These are phyloP conservation scores for Phoxinus phoxinus DNA, from an alignment of 2,113 vertebrate genomes.

Conservation along the genomic window DNA sequence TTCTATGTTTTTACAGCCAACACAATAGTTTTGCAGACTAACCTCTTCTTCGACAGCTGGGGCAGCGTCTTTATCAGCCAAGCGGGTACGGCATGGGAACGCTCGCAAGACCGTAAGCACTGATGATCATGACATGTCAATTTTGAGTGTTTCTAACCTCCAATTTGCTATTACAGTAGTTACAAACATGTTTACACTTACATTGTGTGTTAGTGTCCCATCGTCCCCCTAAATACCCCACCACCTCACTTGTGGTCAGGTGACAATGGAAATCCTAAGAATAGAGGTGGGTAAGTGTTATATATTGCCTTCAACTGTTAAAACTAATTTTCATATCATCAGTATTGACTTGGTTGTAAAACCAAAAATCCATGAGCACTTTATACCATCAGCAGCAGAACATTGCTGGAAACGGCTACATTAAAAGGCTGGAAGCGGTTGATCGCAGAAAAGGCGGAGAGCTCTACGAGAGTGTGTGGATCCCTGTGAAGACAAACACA, in stretches of 20 bases:
- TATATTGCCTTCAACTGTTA: background rate
- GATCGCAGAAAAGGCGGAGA: slow-evolving; percentile 89
- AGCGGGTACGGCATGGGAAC: slow-evolving; percentile 90
- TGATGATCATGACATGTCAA: slow-evolving; percentile 62
- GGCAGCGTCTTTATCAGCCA: slow-evolving; percentile 83
- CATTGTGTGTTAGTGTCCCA: slow-evolving; percentile 95
- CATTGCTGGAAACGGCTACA: slow-evolving; percentile 93
- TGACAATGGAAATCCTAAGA: slow-evolving; percentile 94
- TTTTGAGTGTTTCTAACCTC: background rate
- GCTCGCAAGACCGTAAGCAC: slow-evolving; percentile 91
- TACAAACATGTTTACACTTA: slow-evolving; percentile 67
- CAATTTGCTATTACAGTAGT: background rate
- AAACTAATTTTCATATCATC: background rate
- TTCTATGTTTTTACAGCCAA: background rate
- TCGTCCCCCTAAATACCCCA: slow-evolving; percentile 93
- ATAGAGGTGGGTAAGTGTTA: background rate
- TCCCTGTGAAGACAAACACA: slow-evolving; percentile 74
- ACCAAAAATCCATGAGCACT: background rate
- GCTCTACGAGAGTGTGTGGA: slow-evolving; percentile 92
- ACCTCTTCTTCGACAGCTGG: slow-evolving; percentile 90
- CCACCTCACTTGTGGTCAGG: slow-evolving; percentile 91
- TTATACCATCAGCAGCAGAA: slow-evolving; percentile 89
- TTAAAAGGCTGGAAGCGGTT: slow-evolving; percentile 98
- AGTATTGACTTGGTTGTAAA: background rate
- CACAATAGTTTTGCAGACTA: slow-evolving; percentile 25